Evolutionary conservation across 2,113 vertebrate genomes (phyloP), one percentile per base, ranked within the genome.

Genomic region (Rhombomys opimus): DNA sequence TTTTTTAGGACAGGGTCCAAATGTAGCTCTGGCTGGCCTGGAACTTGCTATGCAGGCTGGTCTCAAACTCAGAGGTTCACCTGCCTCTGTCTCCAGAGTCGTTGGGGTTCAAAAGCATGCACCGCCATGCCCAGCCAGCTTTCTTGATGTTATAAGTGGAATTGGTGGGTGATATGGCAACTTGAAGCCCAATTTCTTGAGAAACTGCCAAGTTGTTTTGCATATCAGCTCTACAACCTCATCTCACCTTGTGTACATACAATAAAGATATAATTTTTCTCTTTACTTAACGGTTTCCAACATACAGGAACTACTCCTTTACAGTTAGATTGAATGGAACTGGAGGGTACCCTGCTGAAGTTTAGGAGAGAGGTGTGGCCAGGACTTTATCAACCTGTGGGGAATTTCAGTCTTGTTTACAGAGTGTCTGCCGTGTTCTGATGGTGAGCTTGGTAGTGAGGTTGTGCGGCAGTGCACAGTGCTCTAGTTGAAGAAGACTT

Each of bases 191-290:
- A 73, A 25, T 41, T 84, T 63, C 61, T 75, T 57, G 23, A 75
- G 70, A 75, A 89, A 75, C 87, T 52, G 32, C 9, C 65, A 30
- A 90, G 70, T 7, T 18, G 1, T 70, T 94, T 92, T 91, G 27
- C 52, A 95, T 80, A 88, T 85, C 46, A 38, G 41, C 59, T 76
- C 25, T 5, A 81, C 38, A 18, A 52, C 92, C 87, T 89, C 68
- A 70, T 84, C 27, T 89, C 61, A 70, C 89, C 38, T 90, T 77
- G 75, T 35, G 10, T 87, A 15, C 5, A 25, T 89, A 54, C 82
- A 77, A 92, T 30, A 85, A 73, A 87, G 52, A 78, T 35, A 1
- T 85, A 52, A 72, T 73, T 90, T 46, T 92, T 94, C 27, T 81
- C 59, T 90, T 90, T 30, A 50, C 46, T 41, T 78, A 17, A 67